These are phyloP conservation scores for Anolis apletophallus DNA, from an alignment of 2,797 vertebrate genomes.

Conservation along the genomic window DNA sequence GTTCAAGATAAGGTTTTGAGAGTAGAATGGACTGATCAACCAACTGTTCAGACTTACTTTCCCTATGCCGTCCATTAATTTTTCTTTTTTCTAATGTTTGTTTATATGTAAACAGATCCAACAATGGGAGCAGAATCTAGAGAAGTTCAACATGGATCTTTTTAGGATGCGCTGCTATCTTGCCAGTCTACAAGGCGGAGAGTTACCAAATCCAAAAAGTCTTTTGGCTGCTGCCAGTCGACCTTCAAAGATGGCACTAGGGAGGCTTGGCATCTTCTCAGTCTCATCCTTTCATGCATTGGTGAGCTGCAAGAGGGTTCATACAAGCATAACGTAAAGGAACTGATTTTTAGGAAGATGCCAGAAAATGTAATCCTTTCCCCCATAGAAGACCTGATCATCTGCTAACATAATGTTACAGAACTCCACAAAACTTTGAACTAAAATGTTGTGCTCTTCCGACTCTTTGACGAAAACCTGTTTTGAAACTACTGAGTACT, in stretches of 20 bases:
- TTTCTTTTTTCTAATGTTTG: constrained; percentile 38
- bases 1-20: constrained; percentile 49
- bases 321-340: background rate
- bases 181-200: constrained; percentile 92
- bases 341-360: background rate
- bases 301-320: constrained; percentile 77
- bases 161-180: constrained; percentile 95
- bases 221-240: constrained; percentile 91
- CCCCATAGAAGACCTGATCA: background rate
- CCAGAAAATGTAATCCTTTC: background rate
- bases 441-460: background rate
- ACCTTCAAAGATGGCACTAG: constrained; percentile 89
- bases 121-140: constrained; percentile 97
- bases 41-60: constrained; percentile 47
- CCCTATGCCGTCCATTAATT: constrained; percentile 16
- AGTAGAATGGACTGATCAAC: constrained; percentile 48
- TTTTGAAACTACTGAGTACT: background rate
- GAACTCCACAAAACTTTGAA: background rate
- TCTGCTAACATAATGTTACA: background rate
- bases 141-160: constrained; percentile 94
- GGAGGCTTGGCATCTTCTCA: constrained; percentile 90
- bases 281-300: constrained; percentile 94
- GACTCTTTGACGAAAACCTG: background rate
- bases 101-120: constrained; percentile 84
- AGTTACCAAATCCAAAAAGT: constrained; percentile 94